Base-by-base conservation (phyloP, 2,113 vertebrate genomes). In the Gambusia holbrooki region DNA sequence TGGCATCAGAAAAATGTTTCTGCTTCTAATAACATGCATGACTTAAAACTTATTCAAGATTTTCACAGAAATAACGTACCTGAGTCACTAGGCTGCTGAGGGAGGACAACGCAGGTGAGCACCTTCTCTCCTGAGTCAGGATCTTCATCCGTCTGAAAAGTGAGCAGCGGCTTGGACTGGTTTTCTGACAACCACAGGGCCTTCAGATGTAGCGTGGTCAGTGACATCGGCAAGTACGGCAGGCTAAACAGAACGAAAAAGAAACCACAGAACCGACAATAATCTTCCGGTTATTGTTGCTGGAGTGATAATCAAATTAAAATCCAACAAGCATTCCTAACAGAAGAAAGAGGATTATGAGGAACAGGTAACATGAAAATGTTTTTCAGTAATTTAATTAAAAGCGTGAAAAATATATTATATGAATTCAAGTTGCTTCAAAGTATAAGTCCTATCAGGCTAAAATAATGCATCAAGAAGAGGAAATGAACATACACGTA, bases 111-210 rank as follows among this genome's bases (percentile, higher is more conserved):
- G 61, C 98, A 99, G 5, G 98, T 99, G 91, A 99, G 95, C 84
- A 99, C 96, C 88, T 98, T 98, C 90, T 98, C 97, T 62, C 97
- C 95, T 0, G 96, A 94, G 84, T 95, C 92, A 2, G 91, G 93
- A 84, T 98, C 97, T 73, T 94, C 89, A 33, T 99, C 98, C 0
- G 96, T 97, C 94, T 99, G 98, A 89, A 99, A 99, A 0, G 96
- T 97, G 85, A 99, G 97, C 82, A 99, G 94, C 17, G 98, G 97
- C 88, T 98, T 97, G 4, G 98, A 97, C 95, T 99, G 98, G 95
- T 99, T 99, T 92, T 99, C 98, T 5, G 98, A 99, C 86, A 99
- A 88, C 98, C 98, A 99, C 72, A 99, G 93, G 64, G 98, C 98
- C 88, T 99, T 99, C 79, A 99, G 93, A 35, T 94, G 96, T 84